Evolutionary conservation across 2,113 vertebrate species (phyloP).

Genomic region (Argyrosomus japonicus): DNA sequence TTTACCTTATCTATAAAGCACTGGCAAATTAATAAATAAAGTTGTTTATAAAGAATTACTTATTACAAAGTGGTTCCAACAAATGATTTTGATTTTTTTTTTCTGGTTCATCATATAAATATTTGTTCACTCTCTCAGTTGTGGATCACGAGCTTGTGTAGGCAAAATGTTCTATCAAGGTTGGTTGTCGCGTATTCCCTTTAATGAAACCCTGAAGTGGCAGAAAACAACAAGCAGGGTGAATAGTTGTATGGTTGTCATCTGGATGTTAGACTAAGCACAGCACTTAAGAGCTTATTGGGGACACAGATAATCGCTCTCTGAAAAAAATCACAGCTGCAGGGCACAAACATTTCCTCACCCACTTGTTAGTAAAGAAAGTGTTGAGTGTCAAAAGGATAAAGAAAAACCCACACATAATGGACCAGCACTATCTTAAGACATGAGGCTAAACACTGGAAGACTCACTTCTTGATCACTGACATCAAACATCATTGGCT

Average conservation of each 20-base stretch:
- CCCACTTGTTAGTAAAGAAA: neutral
- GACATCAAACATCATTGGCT: slow-evolving; percentile 28
- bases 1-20: neutral
- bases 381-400: neutral
- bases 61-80: neutral
- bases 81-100: neutral
- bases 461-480: slow-evolving; percentile 30
- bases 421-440: neutral
- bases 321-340: slow-evolving; percentile 27
- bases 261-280: neutral
- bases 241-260: neutral
- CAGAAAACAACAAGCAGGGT: neutral
- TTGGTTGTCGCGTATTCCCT: neutral
- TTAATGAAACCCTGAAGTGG: neutral
- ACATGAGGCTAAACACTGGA: slow-evolving; percentile 10
- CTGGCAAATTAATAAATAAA: neutral
- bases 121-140: neutral
- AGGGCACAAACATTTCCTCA: slow-evolving; percentile 11
- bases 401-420: neutral
- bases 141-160: neutral
- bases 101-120: neutral
- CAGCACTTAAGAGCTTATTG: slow-evolving; percentile 2
- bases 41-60: neutral
- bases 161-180: neutral
- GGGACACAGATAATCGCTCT: slow-evolving; percentile 6